Evolutionary conservation across 2,888 invertebrate genomes (phyloP).

Genomic region (Antheraea yamamai): DNA sequence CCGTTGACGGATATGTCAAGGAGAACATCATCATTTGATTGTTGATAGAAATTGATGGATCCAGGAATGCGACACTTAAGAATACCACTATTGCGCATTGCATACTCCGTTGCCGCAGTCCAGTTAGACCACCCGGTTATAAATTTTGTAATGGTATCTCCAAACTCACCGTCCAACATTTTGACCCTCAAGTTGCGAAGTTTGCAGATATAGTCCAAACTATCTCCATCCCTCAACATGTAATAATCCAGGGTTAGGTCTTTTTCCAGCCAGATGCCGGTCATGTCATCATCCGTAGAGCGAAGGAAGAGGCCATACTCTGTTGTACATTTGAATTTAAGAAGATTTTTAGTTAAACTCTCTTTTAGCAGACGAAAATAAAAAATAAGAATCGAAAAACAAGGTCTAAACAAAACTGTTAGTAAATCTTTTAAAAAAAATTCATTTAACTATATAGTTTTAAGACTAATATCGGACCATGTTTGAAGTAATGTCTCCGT

Average conservation of each 20-base stretch:
- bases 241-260: constrained; percentile 96
- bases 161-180: constrained; percentile 91
- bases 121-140: not conserved
- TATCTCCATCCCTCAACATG: constrained; percentile 95
- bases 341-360: not conserved
- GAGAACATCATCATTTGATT: too few species aligned
- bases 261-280: constrained; percentile 97
- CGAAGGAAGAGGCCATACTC: constrained; percentile 98
- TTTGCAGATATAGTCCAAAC: constrained; percentile 95
- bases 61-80: too few species aligned
- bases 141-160: not conserved
- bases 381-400: too few species aligned
- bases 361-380: not conserved
- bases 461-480: too few species aligned
- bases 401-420: not conserved
- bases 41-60: too few species aligned
- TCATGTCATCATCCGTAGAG: constrained; percentile 94
- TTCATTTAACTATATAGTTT: too few species aligned
- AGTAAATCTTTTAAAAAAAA: not conserved
- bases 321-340: constrained; percentile 31
- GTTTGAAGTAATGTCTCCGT: too few species aligned
- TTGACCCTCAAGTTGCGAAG: constrained; percentile 93
- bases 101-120: too few species aligned
- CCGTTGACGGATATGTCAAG: too few species aligned
- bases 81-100: too few species aligned